Base-by-base conservation (phyloP, 1,140 invertebrate species). In the Brachionus plicatilis region DNA sequence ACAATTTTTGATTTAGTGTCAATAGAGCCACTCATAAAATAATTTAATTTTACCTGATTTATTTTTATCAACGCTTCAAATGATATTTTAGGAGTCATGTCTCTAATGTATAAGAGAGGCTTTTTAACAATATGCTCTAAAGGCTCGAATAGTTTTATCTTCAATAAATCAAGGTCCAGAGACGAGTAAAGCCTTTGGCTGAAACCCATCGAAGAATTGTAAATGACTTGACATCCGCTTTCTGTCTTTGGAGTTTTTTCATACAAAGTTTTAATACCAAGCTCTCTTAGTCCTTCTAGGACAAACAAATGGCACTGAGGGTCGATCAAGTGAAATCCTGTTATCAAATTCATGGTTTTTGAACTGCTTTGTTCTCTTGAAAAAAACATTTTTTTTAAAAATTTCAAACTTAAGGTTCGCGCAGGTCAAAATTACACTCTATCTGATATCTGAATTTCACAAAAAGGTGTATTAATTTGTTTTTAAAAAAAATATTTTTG, bases 271-370 rank as follows among this genome's bases (percentile, higher is more conserved):
- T 79, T 83, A 9, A 90, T 85, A 8, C 86, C 89, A 7, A 83
- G 80, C 24, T 89, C 86, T 79, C 85, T 85, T 1, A 89, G 85
- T 8, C 89, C 89, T 84, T 90, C 89, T 17, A 90, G 83, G 27
- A 90, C 87, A 87, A 89, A 88, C n/a, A 90, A 53, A 85, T 89
- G 88, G 33, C 85, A 85, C n/a, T 86, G 82, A 7, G 87, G 86
- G 85, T 90, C 89, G 85, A 89, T 85, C 7, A 90, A 83, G 37
- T 90, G 88, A 85, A 90, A 90, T 7, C 89, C 89, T 27, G 88
- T 90, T 43, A 90, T 85, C 27, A 90, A 88, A 85, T 90, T 86
- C 83, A 90, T 84, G 6, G 84, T 78, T 45, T 86, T 84, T 79
- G 87, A 88, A 84, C 45, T 56, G 8, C 17, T 29, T 53, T 83